A percentile compares a stretch with the other conserved stretches of the same genome.
Conservation (phyloP, 1,140 invertebrate genomes). For the Rhyzopertha dominica region DNA sequence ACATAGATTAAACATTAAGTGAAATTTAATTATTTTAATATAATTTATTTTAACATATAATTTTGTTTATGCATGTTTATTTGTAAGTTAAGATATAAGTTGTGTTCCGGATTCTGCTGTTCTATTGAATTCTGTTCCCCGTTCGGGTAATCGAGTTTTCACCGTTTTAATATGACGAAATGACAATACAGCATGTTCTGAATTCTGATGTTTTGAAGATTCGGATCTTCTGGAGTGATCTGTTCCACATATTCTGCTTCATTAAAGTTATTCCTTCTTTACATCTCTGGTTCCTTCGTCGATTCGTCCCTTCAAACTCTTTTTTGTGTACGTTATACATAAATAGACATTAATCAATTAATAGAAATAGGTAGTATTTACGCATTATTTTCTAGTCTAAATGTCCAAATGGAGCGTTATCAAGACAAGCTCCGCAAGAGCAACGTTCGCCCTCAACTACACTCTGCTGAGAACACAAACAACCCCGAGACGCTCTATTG, state of each 20-base stretch:
- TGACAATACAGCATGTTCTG: not conserved
- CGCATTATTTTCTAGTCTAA: constrained; percentile 48
- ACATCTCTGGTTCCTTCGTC: too few species aligned
- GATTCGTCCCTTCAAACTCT: too few species aligned
- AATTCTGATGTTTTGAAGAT: not conserved
- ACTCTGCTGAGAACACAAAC: constrained; percentile 11
- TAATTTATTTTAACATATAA: constrained; percentile 8
- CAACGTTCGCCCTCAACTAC: constrained; percentile 16
- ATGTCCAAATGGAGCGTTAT: constrained; percentile 61
- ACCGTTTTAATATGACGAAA: not conserved
- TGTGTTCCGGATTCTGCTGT: not conserved
- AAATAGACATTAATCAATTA: too few species aligned
- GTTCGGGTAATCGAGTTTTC: too few species aligned
- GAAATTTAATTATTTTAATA: too few species aligned
- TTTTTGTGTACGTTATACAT: too few species aligned
- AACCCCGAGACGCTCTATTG: constrained; percentile 11
- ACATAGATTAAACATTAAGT: too few species aligned
- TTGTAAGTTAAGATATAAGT: constrained; percentile 4
- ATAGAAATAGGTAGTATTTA: not conserved
- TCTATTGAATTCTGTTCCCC: not conserved
- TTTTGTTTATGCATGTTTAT: not conserved
- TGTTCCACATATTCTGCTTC: too few species aligned
- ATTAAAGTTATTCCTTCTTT: too few species aligned
- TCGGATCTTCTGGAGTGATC: not conserved
- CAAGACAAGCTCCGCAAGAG: constrained; percentile 55